phyloP scores from a whole-genome alignment of 2,113 vertebrate genomes.

The Chrysochloris asiatica region DNA sequence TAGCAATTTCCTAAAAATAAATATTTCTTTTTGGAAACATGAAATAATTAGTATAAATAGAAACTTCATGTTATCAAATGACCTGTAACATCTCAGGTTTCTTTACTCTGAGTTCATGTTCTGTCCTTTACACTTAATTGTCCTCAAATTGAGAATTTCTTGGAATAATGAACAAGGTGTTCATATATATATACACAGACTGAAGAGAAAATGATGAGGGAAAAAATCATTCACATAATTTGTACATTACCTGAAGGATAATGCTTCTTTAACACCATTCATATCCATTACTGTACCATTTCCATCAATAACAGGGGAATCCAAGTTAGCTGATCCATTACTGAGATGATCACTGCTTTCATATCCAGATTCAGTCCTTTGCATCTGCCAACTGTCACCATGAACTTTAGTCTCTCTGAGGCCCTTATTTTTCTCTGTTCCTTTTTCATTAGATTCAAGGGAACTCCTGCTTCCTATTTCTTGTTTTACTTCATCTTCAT shows the following conservation, averaged over 20 bases:
- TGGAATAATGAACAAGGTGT: not conserved
- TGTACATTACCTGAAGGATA: slow-evolving; percentile 85
- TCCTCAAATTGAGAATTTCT: not conserved
- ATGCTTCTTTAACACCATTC: slow-evolving; percentile 83
- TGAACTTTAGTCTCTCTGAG: slow-evolving; percentile 82
- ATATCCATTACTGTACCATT: slow-evolving; percentile 78
- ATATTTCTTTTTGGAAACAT: not conserved
- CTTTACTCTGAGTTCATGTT: not conserved
- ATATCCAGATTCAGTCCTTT: slow-evolving; percentile 94
- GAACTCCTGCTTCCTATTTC: slow-evolving; percentile 91
- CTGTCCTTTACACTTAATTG: not conserved
- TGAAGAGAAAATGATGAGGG: not conserved
- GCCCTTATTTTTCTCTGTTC: slow-evolving; percentile 84
- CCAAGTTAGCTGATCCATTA: slow-evolving; percentile 91
- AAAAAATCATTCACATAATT: not conserved
- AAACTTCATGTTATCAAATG: not conserved
- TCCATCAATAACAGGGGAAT: slow-evolving; percentile 90
- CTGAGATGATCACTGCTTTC: slow-evolving; percentile 95
- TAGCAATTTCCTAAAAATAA: not conserved
- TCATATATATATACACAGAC: not conserved
- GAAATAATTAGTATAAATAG: not conserved
- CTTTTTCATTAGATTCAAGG: slow-evolving; percentile 88
- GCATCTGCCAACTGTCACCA: slow-evolving; percentile 92
- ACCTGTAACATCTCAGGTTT: not conserved
- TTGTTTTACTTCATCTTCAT: slow-evolving; percentile 93